Percentiles rank a stretch among this genome's conserved stretches.
Evolutionary conservation across 2,888 invertebrate genomes (phyloP).

Genomic region (Aricia artaxerxes): DNA sequence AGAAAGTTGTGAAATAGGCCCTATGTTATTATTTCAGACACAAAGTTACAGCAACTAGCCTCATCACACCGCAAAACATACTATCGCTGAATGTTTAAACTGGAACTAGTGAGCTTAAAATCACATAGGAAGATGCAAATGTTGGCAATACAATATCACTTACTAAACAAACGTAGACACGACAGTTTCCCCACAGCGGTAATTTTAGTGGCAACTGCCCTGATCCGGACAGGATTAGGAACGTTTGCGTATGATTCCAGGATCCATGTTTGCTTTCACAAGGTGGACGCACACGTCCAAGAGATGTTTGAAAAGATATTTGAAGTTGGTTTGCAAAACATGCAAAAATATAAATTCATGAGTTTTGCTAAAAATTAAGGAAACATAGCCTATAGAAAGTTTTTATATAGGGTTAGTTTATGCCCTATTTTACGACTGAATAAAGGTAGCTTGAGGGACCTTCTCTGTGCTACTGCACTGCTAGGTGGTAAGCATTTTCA

Average conservation of each 20-base stretch:
- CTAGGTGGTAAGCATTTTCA: no score
- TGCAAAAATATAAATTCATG: not conserved
- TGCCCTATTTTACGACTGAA: no score
- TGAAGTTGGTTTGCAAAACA: not conserved
- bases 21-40: no score
- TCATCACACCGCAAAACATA: not conserved
- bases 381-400: no score
- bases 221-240: constrained; percentile 26
- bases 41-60: not conserved
- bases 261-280: constrained; percentile 1
- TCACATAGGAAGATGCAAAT: not conserved
- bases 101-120: not conserved
- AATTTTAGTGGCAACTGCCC: constrained; percentile 22
- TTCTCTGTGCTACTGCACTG: no score
- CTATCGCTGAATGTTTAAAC: not conserved
- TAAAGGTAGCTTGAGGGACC: no score
- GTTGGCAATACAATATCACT: constrained; percentile 18
- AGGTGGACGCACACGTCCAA: not conserved
- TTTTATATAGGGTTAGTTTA: no score
- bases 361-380: no score
- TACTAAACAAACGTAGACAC: constrained; percentile 21
- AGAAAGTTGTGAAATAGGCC: no score
- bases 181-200: not conserved
- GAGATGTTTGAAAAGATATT: not conserved
- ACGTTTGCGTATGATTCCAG: constrained; percentile 15